phyloP scores from a whole-genome alignment of 2,113 vertebrate species.

The Thomomys bottae region DNA sequence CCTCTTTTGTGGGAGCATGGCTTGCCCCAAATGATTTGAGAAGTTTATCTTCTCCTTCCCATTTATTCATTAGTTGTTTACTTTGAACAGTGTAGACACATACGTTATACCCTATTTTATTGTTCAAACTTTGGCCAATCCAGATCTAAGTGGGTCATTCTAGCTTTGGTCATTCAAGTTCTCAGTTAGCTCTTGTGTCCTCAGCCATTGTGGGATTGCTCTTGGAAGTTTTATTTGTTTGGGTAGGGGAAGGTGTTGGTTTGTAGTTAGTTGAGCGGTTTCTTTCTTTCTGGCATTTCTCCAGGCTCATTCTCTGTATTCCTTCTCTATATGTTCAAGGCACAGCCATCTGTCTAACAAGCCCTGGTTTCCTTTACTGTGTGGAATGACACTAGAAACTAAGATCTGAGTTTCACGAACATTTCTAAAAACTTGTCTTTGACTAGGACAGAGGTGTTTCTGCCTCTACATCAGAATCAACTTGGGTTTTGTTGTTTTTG shows the following conservation, averaged over 20 bases:
- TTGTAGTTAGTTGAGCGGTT: neutral
- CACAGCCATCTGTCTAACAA: neutral
- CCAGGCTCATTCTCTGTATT: neutral
- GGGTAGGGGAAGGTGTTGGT: no score
- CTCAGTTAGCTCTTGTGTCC: neutral
- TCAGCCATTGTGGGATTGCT: neutral
- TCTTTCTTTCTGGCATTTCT: neutral
- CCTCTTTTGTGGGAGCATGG: neutral
- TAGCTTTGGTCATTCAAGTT: neutral
- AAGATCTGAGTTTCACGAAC: neutral
- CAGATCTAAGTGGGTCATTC: neutral
- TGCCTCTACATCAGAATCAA: neutral
- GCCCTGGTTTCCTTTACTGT: neutral
- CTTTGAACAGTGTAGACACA: neutral
- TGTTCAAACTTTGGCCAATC: neutral
- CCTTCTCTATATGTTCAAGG: neutral
- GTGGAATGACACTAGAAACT: neutral
- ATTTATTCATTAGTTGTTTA: neutral
- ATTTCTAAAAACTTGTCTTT: neutral
- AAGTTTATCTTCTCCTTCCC: neutral
- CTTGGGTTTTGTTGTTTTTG: no score
- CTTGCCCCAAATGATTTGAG: constrained; percentile 10
- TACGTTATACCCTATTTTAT: neutral
- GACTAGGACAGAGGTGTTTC: neutral
- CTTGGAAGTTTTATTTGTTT: neutral